Evolutionary conservation across 2,888 invertebrate species (phyloP).

Genomic region (Cactoblastis cactorum): DNA sequence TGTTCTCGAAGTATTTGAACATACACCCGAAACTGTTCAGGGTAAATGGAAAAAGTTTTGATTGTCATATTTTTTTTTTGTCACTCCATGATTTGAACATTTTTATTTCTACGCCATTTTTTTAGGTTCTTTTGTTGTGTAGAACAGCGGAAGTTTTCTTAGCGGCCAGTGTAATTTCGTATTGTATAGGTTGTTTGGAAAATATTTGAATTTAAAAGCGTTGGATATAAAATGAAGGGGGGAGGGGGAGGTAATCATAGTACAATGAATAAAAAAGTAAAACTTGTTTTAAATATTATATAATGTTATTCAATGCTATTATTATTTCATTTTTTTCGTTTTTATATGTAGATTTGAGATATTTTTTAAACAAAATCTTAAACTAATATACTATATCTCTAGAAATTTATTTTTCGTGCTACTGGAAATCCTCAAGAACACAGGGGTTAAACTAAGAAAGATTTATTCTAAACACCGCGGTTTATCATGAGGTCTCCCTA

Average conservation of each 20-base stretch:
- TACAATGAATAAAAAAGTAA: too few species aligned
- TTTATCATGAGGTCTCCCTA: conserved; percentile 30
- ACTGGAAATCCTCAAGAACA: background rate
- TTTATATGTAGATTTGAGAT: too few species aligned
- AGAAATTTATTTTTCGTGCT: too few species aligned
- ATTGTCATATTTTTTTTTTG: conserved; percentile 61
- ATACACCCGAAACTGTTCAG: conserved; percentile 25
- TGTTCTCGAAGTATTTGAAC: conserved; percentile 26
- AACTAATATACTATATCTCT: too few species aligned
- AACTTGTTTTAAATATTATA: too few species aligned
- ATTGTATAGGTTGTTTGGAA: background rate
- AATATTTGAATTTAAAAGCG: background rate
- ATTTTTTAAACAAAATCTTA: too few species aligned
- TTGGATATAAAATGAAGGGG: too few species aligned
- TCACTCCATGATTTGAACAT: conserved; percentile 60
- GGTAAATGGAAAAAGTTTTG: conserved; percentile 74
- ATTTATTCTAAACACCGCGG: conserved; percentile 15
- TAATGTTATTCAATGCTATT: too few species aligned
- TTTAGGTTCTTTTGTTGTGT: conserved; percentile 24
- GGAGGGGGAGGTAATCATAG: too few species aligned
- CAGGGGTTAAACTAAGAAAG: background rate
- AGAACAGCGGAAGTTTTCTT: conserved; percentile 25
- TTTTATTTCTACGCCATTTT: conserved; percentile 44
- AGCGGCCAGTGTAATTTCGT: conserved; percentile 1
- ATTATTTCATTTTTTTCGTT: too few species aligned